Evolutionary conservation across 2,888 invertebrate genomes (phyloP), one percentile per base, ranked within the genome.

Genomic region (Scaptomyza parva): DNA sequence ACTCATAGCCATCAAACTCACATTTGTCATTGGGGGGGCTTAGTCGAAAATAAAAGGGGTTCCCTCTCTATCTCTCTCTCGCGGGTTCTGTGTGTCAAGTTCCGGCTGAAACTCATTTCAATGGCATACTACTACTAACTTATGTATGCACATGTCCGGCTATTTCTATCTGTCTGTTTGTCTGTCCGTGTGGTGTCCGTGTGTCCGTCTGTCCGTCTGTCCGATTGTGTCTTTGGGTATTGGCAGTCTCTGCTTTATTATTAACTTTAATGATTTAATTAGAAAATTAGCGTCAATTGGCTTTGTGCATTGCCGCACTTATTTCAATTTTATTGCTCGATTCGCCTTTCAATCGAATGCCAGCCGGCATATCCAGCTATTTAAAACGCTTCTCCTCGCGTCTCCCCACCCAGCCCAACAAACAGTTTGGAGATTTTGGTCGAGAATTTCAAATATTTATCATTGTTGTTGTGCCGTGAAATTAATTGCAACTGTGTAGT

Each of bases 231-330:
- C 52, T 59, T 62, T 55, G 43, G 43, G 24, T 22, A 14, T 0
- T 9, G 33, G 8, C 9, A n/a, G n/a, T 30, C 5, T 17, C 37
- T 57, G 63, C 61, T 63, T 50, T 68, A 64, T 63, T 53, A 81
- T 86, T 84, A 75, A 67, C 39, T 68, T 80, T 80, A 86, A 86
- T 82, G 75, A 86, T 78, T 87, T 86, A 88, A 88, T 86, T 86
- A 71, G 73, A 76, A 78, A 84, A 86, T 79, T 60, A 70, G 44
- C 51, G 39, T 69, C 78, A 74, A 81, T 81, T 78, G 69, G 30
- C 60, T 53, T 64, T 59, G 62, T 59, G 62, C 59, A 72, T 63
- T 55, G 63, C 60, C 37, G 69, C 55, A 62, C 55, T 59, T 74
- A 68, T 61, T 61, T 68, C 55, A 48, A 68, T 61, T 68, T 59